Percentiles rank a stretch among this genome's conserved stretches.
Conservation (phyloP, 2,888 invertebrate genomes). For the Cheilosia variabilis region DNA sequence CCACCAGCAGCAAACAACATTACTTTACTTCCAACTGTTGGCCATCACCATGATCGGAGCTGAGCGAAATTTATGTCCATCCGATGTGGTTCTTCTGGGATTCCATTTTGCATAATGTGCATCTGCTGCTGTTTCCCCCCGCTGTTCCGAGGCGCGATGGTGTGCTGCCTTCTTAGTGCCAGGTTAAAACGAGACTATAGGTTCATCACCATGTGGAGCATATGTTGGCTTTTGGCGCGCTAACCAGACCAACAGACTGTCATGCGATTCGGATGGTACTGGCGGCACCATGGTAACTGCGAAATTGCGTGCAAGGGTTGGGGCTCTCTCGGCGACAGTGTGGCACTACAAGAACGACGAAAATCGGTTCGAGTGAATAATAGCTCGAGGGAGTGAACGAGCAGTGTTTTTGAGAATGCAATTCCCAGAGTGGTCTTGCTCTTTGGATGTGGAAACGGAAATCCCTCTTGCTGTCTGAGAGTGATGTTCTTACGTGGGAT, state of each 20-base stretch:
- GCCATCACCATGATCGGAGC: conserved; percentile 69
- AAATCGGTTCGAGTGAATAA: conserved; percentile 57
- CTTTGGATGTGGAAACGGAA: background rate
- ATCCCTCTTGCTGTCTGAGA: conserved; percentile 10
- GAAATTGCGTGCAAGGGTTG: conserved; percentile 62
- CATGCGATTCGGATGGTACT: conserved; percentile 54
- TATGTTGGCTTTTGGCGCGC: conserved; percentile 66
- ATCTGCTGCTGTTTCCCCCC: conserved; percentile 73
- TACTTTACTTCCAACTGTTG: conserved; percentile 66
- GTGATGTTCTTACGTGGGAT: conserved; percentile 53
- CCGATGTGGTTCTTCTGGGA: conserved; percentile 72
- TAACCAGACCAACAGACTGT: conserved; percentile 30
- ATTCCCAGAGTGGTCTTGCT: background rate
- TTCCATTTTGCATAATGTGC: conserved; percentile 78
- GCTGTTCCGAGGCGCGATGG: background rate
- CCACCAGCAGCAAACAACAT: conserved; percentile 34
- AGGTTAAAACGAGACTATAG: conserved; percentile 21
- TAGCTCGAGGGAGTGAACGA: conserved; percentile 50
- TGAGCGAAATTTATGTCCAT: conserved; percentile 71
- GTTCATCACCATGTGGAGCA: conserved; percentile 66
- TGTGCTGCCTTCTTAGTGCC: conserved; percentile 5
- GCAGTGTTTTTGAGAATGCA: conserved; percentile 7
- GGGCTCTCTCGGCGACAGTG: conserved; percentile 6
- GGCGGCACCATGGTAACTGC: conserved; percentile 62
- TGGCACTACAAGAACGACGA: conserved; percentile 40